phyloP scores from a whole-genome alignment of 2,888 invertebrate genomes.

The Luffia ferchaultella region DNA sequence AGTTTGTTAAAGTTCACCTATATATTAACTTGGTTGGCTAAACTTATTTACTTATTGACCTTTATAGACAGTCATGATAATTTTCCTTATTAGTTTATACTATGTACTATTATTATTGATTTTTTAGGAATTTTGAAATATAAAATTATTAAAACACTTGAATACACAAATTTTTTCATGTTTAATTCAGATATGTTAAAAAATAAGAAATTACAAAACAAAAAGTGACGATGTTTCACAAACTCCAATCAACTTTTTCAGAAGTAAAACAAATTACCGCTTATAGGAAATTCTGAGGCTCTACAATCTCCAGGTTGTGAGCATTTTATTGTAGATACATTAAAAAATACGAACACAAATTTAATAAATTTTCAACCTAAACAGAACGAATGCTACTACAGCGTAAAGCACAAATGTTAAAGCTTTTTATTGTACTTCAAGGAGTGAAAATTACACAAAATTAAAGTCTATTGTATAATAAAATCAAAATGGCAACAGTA shows the following conservation, averaged over 20 bases:
- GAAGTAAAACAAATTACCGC: not conserved
- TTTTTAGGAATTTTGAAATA: no score
- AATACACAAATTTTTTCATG: no score
- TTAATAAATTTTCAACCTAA: not conserved
- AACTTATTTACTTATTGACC: no score
- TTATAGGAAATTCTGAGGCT: not conserved
- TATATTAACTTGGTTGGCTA: no score
- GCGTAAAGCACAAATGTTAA: not conserved
- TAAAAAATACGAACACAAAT: not conserved
- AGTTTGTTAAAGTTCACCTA: no score
- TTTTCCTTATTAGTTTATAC: no score
- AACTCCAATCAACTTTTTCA: not conserved
- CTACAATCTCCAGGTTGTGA: no score
- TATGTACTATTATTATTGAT: no score
- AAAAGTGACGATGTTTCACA: not conserved
- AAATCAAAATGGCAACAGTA: slow-evolving; percentile 12
- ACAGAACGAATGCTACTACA: not conserved
- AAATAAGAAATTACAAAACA: slow-evolving; percentile 7
- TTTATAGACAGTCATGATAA: no score
- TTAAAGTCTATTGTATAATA: slow-evolving; percentile 8
- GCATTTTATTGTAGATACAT: not conserved
- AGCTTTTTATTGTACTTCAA: not conserved
- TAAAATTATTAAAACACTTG: no score
- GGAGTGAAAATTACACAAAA: not conserved
- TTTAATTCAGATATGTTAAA: slow-evolving; percentile 7